phyloP scores from a whole-genome alignment of 2,888 invertebrate genomes.

The Chaetoderma sp. region DNA sequence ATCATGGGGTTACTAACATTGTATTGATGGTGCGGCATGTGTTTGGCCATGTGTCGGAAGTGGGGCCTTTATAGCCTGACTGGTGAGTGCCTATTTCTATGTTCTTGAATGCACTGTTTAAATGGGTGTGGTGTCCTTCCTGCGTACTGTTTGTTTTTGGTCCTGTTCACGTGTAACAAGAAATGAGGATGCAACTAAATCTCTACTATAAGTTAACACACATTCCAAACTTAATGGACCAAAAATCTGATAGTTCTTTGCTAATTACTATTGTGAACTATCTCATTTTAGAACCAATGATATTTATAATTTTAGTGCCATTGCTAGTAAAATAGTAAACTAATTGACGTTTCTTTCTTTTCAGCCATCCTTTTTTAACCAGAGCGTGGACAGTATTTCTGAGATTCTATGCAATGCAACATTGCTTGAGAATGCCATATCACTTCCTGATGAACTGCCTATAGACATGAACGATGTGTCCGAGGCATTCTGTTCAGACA shows the following conservation, averaged over 20 bases:
- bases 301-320: no score
- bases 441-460: constrained; percentile 15
- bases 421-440: constrained; percentile 12
- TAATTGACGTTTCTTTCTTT: constrained; percentile 7
- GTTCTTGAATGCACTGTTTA: no score
- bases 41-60: neutral
- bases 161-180: no score
- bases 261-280: no score
- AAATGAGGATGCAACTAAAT: no score
- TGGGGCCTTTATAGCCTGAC: no score
- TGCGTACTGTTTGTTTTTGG: neutral
- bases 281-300: no score
- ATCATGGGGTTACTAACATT: neutral
- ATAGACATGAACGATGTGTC: neutral
- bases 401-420: constrained; percentile 19
- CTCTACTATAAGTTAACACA: no score
- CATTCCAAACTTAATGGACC: no score
- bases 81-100: neutral
- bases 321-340: no score
- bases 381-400: constrained; percentile 30
- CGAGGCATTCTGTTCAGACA: constrained; percentile 1
- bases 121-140: no score
- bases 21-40: neutral
- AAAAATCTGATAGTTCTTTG: no score
- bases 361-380: constrained; percentile 31